A percentile compares a stretch with the other conserved stretches of the same genome.
These are phyloP conservation scores for Mus spretus DNA, from an alignment of 2,797 vertebrate species.

Conservation along the genomic window DNA sequence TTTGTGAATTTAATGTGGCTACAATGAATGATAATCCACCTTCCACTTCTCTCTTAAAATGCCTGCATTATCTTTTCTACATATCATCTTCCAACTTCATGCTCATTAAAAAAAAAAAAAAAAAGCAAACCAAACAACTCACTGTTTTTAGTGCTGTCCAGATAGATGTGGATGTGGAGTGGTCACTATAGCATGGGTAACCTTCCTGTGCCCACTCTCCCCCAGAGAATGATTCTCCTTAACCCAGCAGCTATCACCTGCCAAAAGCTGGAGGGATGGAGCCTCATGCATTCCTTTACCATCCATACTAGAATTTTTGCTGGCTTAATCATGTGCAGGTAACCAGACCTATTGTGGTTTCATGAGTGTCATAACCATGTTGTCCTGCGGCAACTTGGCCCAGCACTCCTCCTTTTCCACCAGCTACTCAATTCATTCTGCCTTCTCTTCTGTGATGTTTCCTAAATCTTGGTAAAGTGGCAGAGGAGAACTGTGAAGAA, in stretches of 20 bases:
- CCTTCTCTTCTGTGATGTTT: too few species aligned
- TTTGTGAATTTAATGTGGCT: too few species aligned
- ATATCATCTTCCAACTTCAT: neutral
- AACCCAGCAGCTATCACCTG: neutral
- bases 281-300: neutral
- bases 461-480: neutral
- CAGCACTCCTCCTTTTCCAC: too few species aligned
- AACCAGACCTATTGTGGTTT: too few species aligned
- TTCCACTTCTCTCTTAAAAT: neutral
- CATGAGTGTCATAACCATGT: too few species aligned
- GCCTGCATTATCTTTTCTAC: neutral
- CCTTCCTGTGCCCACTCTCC: neutral
- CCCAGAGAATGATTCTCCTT: neutral
- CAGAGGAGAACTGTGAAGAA: too few species aligned
- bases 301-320: neutral
- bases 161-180: neutral
- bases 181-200: neutral
- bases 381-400: too few species aligned
- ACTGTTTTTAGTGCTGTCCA: neutral
- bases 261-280: neutral
- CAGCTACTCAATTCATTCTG: too few species aligned
- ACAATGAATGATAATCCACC: neutral
- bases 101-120: neutral
- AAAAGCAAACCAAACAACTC: neutral
- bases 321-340: neutral